These are phyloP conservation scores for Gobionotothen gibberifrons DNA, from an alignment of 2,797 vertebrate genomes.

Conservation along the genomic window DNA sequence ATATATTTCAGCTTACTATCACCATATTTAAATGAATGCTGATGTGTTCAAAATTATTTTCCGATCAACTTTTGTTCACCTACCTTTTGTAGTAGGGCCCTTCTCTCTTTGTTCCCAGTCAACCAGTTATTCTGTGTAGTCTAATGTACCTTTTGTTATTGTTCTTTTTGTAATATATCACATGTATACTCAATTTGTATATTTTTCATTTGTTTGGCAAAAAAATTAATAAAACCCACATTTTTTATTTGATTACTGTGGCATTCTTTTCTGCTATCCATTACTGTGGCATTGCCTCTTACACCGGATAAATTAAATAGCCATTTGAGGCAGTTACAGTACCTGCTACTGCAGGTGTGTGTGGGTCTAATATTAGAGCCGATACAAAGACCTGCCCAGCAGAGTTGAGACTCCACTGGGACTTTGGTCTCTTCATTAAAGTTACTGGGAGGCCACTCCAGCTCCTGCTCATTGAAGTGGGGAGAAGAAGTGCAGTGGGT, in stretches of 20 bases:
- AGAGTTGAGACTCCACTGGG: conserved; percentile 30
- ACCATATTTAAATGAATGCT: not conserved
- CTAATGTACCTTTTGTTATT: too few relatives aligned
- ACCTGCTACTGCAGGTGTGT: conserved; percentile 1
- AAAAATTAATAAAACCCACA: too few relatives aligned
- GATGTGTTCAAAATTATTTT: not conserved
- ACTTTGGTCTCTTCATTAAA: conserved; percentile 33
- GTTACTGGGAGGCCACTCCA: conserved; percentile 10
- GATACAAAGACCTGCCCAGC: conserved; percentile 10
- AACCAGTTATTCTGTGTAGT: too few relatives aligned
- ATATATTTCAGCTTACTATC: not conserved
- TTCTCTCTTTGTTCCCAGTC: too few relatives aligned
- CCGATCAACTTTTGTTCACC: not conserved
- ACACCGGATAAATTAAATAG: not conserved
- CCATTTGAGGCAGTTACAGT: not conserved
- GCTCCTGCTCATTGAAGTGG: conserved; percentile 36
- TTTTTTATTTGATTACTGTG: too few relatives aligned
- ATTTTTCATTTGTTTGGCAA: too few relatives aligned
- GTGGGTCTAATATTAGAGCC: conserved; percentile 31
- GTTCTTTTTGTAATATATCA: too few relatives aligned
- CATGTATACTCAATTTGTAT: too few relatives aligned
- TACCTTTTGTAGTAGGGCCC: not conserved
- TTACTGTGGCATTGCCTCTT: not conserved
- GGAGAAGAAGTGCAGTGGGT: conserved; percentile 20
- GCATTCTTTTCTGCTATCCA: not conserved